Percentiles rank a stretch among this genome's conserved stretches.
phyloP scores from a whole-genome alignment of 2,888 invertebrate genomes.

The Mythimna impura region DNA sequence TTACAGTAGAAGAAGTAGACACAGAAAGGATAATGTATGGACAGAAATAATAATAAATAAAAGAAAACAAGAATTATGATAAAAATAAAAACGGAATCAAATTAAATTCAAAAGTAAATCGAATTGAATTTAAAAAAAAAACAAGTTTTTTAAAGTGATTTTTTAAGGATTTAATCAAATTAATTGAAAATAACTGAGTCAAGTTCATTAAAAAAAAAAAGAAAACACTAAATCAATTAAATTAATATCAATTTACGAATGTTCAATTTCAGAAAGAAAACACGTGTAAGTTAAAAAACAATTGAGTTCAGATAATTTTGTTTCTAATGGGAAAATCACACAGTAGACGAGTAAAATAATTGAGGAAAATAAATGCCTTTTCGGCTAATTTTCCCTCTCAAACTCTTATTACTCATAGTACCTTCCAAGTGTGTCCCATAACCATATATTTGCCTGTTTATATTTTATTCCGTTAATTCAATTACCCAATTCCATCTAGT shows the following conservation, averaged over 20 bases:
- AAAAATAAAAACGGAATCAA: too few relatives aligned
- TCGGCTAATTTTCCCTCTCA: not conserved
- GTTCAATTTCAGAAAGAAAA: conserved; percentile 10
- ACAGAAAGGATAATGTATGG: too few relatives aligned
- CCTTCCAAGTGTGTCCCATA: not conserved
- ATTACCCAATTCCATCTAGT: not conserved
- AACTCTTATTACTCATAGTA: not conserved
- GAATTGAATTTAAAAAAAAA: too few relatives aligned
- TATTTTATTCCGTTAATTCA: not conserved
- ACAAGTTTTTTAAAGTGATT: too few relatives aligned
- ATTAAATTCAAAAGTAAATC: too few relatives aligned
- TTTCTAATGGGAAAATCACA: not conserved
- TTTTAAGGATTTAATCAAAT: too few relatives aligned
- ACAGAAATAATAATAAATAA: too few relatives aligned
- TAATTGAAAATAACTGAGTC: too few relatives aligned
- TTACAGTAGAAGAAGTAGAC: too few relatives aligned
- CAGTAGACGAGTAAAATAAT: not conserved
- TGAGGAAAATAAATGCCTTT: not conserved
- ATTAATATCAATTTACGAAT: conserved; percentile 12
- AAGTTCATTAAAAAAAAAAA: too few relatives aligned
- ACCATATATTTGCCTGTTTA: not conserved
- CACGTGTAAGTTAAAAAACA: not conserved
- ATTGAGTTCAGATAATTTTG: not conserved
- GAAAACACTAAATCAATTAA: too few relatives aligned
- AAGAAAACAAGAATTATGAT: too few relatives aligned